phyloP scores from a whole-genome alignment of 2,113 vertebrate genomes.

The Siniperca chuatsi region DNA sequence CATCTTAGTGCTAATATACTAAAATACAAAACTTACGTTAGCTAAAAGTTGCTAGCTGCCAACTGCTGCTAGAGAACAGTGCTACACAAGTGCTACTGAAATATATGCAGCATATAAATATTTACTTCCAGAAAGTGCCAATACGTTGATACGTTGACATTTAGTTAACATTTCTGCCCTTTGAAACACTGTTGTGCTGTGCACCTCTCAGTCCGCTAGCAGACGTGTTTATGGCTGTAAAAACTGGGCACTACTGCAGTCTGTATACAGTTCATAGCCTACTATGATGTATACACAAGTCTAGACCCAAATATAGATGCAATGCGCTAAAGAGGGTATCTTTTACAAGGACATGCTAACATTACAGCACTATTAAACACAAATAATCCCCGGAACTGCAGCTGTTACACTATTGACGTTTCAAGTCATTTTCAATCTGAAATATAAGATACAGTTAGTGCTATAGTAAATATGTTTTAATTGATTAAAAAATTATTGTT shows the following conservation, averaged over 20 bases:
- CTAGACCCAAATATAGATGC: conserved; percentile 38
- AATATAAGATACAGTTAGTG: background rate
- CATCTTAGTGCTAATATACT: background rate
- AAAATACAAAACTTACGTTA: background rate
- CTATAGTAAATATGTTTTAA: background rate
- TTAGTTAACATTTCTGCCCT: background rate
- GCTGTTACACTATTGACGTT: background rate
- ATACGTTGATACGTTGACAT: background rate
- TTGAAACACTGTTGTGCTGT: background rate
- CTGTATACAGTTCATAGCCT: conserved; percentile 21
- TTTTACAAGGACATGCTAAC: conserved; percentile 18
- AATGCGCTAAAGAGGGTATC: conserved; percentile 4
- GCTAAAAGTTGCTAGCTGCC: background rate
- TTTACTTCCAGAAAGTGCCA: background rate
- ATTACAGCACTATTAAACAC: background rate
- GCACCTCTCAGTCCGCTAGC: background rate
- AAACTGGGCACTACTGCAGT: background rate
- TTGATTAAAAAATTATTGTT: background rate
- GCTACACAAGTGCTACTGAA: conserved; percentile 1
- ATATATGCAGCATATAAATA: background rate
- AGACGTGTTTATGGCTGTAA: conserved; percentile 26
- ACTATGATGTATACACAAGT: conserved; percentile 14
- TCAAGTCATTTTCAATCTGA: background rate
- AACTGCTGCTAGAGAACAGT: background rate
- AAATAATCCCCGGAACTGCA: background rate